Evolutionary conservation across 2,113 vertebrate genomes (phyloP), one percentile per base, ranked within the genome.

Genomic region (Hylia prasina): DNA sequence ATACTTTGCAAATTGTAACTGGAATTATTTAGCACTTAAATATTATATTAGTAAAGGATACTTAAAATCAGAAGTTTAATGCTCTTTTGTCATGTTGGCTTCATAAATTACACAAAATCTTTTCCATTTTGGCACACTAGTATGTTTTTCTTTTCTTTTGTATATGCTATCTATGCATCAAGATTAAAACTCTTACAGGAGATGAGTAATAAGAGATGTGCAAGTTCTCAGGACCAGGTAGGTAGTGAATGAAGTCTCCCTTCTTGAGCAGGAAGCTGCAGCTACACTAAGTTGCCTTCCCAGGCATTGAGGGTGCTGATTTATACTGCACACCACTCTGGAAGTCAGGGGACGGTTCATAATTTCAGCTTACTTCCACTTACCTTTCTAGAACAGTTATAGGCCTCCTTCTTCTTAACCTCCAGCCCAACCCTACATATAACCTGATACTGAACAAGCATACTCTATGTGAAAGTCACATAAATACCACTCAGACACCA

Each of bases 321-420:
- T 28, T 11, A 10, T 8, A 23, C 16, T 25, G 5, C 17, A 1
- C 3, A 14, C 27, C 19, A 7, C 3, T 1, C 51, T 25, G 2
- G 1, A 10, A 65, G 6, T 25, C 24, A 13, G 50, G 7, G 4
- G 22, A 15, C 65, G 68, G 12, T 7, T 9, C 12, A 30, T 30
- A 45, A 2, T 7, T 37, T 7, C 11, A 33, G 24, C 27, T 44
- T 12, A 12, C 13, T 40, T 63, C 48, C n/a, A 63, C 69, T 87
- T 84, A 58, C 64, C 69, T 66, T 83, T 40, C 40, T 8, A 50
- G 54, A 53, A 60, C 6, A 5, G 19, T 16, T 28, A 21, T 6
- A 54, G 50, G 33, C 23, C 22, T 75, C 21, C 54, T 69, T 5
- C 61, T 71, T 69, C 45, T 8, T 28, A 21, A 48, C 45, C 25